phyloP scores from a whole-genome alignment of 1,140 invertebrate species.

The Bombus sibiricus region DNA sequence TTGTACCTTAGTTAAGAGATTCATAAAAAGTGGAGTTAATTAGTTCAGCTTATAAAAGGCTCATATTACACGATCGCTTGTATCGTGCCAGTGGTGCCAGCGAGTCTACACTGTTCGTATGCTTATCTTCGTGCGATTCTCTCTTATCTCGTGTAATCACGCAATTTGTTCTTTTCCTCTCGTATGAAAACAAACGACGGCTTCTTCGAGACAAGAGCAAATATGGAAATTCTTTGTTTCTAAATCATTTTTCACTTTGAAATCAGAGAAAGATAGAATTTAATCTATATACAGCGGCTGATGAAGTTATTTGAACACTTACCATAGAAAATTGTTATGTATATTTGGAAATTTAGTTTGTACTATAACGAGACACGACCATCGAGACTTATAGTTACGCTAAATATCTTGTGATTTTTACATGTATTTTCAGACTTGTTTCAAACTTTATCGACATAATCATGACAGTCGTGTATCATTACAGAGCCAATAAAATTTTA shows the following conservation, averaged over 20 bases:
- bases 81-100: slow-evolving; percentile 21
- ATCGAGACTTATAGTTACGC: too few species aligned
- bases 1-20: too few species aligned
- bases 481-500: background rate
- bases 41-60: too few species aligned
- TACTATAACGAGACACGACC: background rate
- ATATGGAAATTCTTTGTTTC: background rate
- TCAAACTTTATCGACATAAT: background rate
- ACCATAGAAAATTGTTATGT: background rate
- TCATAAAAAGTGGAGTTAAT: too few species aligned
- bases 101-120: slow-evolving; percentile 1
- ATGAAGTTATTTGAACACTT: background rate
- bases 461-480: background rate
- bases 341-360: background rate
- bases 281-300: background rate
- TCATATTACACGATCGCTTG: background rate
- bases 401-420: background rate
- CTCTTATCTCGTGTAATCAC: slow-evolving; percentile 4
- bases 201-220: background rate
- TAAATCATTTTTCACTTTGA: too few species aligned
- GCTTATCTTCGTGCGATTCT: background rate
- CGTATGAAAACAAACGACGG: background rate
- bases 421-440: background rate
- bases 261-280: background rate
- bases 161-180: background rate